Evolutionary conservation across 1,140 invertebrate genomes (phyloP), one percentile per base, ranked within the genome.

Genomic region (Trachelipus rathkii): DNA sequence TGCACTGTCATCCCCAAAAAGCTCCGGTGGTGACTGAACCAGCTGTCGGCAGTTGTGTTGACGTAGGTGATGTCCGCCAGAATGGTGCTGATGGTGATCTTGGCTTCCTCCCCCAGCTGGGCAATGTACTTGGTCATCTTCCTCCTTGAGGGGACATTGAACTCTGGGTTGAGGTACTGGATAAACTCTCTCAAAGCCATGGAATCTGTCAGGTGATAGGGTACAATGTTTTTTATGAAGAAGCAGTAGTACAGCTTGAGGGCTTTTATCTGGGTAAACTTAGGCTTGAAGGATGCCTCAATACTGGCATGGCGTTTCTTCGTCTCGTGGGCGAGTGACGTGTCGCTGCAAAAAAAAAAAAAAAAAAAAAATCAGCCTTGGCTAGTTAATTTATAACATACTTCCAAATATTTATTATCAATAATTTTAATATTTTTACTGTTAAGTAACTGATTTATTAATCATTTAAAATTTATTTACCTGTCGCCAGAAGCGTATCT

Each of bases 1-100:
- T 75, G 74, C 33, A 72, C 74, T 19, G 74, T 75, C 66, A 9
- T 75, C 44, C 60, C 74, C 23, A 75, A 21, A 46, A 21, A 75
- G 68, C 66, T 75, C 68, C 74, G 44, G 53, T 68, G 43, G 67
- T 73, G 33, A 67, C 50, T 15, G n/a, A 67, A 71, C 53, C 60
- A 75, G 53, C 53, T 71, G 21, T 75, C 74, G 23, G 68, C 74
- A 7, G 74, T 75, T 69, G 74, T 75, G 19, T n/a, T 19, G 19
- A 75, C 15, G 43, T 75, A 68, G 21, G n/a, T 70, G 23, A 67
- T 33, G 9, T 75, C 19, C 21, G 66, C 67, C 24, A 75, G 23
- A 7, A 66, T 1, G 21, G 5, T 66, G 60, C 5, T 66, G 60
- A 66, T 66, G 60, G 60, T 7, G 15, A 23, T 23, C 7, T 66